phyloP scores from a whole-genome alignment of 2,797 vertebrate genomes.

The Tragelaphus oryx region DNA sequence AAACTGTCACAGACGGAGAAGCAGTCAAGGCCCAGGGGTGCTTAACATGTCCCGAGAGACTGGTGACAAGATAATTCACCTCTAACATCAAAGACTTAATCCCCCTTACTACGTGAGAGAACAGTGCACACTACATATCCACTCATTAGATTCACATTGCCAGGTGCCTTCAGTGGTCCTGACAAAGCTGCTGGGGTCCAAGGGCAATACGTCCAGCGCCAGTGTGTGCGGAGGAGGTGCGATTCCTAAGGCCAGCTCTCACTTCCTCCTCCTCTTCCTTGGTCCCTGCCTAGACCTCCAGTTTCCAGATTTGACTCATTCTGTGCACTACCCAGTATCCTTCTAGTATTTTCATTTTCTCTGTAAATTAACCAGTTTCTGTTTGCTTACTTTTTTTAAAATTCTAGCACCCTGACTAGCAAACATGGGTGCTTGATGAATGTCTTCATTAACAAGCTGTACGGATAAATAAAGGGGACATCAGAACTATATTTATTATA shows the following conservation, averaged over 20 bases:
- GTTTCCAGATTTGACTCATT: neutral
- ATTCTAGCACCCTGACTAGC: neutral
- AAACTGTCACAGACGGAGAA: neutral
- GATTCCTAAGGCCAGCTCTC: too few species aligned
- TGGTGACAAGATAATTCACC: constrained; percentile 23
- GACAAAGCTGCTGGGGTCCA: neutral
- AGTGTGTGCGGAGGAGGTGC: rapidly evolving
- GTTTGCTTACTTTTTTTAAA: neutral
- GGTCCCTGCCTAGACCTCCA: too few species aligned
- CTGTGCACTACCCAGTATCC: neutral
- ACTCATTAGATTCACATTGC: neutral
- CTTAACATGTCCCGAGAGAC: neutral
- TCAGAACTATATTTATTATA: neutral
- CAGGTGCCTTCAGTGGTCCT: neutral
- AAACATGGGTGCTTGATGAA: neutral
- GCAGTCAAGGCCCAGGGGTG: neutral
- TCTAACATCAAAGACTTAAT: neutral
- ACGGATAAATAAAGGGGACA: neutral
- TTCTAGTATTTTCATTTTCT: neutral
- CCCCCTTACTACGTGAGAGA: neutral
- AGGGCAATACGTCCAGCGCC: rapidly evolving
- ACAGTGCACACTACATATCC: neutral
- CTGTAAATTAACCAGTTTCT: neutral
- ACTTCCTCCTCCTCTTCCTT: neutral
- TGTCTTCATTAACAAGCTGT: neutral